Conservation (phyloP, 2,113 vertebrate genomes). For the Paedocypris sp. region DNA sequence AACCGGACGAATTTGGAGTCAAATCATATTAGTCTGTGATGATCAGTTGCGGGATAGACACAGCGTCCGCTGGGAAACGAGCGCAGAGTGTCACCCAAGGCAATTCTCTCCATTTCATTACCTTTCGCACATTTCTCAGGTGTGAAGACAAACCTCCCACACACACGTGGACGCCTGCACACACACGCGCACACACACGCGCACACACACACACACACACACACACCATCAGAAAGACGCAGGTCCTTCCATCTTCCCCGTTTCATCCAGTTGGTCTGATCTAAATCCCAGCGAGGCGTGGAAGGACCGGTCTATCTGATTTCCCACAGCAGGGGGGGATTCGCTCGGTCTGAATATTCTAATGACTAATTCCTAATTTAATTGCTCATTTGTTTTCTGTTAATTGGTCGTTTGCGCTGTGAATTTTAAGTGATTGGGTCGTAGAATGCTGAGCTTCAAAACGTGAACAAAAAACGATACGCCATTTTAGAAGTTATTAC, state of each 20-base stretch:
- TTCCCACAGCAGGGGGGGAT: not conserved
- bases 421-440: too few relatives aligned
- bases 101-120: slow-evolving; percentile 39
- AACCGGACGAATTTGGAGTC: not conserved
- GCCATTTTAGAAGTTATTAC: too few relatives aligned
- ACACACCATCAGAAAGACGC: not conserved
- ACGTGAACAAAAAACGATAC: too few relatives aligned
- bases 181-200: slow-evolving; percentile 1
- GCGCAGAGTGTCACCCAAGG: slow-evolving; percentile 29
- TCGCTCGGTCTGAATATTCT: not conserved
- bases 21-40: not conserved
- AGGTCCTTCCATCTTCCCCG: too few relatives aligned
- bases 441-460: too few relatives aligned
- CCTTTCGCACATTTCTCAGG: slow-evolving; percentile 29
- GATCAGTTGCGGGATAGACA: not conserved
- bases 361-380: too few relatives aligned
- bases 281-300: not conserved
- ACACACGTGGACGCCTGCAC: not conserved
- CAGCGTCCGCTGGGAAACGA: not conserved
- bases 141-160: slow-evolving; percentile 21
- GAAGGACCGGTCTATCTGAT: not conserved
- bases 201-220: slow-evolving; percentile 8
- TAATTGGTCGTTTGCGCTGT: too few relatives aligned
- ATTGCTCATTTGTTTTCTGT: too few relatives aligned
- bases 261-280: not conserved